Percentiles rank a stretch among this genome's conserved stretches.
These are phyloP conservation scores for Chromoteleia sp. DNA, from an alignment of 2,888 invertebrate genomes.

Conservation along the genomic window DNA sequence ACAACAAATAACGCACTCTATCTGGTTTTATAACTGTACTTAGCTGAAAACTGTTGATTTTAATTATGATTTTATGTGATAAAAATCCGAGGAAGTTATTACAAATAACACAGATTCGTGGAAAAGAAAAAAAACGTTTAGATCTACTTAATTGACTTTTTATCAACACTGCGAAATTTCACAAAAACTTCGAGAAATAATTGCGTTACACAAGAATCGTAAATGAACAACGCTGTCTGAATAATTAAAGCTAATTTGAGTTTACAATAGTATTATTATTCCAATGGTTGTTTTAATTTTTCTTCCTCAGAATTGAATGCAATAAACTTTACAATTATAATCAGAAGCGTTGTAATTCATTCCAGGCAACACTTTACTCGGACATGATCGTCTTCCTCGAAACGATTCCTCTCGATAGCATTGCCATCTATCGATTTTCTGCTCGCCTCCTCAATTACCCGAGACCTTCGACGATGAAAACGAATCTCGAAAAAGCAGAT, in stretches of 20 bases:
- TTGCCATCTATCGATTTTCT: constrained; percentile 66
- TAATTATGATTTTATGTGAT: constrained; percentile 2
- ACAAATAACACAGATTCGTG: background rate
- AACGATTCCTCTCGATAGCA: constrained; percentile 61
- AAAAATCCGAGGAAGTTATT: constrained; percentile 2
- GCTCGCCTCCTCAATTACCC: constrained; percentile 53
- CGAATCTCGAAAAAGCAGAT: constrained; percentile 50
- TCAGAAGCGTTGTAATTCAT: constrained; percentile 61
- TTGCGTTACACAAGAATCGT: constrained; percentile 25
- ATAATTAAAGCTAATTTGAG: constrained; percentile 54
- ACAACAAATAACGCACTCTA: no score
- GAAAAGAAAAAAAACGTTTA: constrained; percentile 9
- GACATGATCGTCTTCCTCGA: constrained; percentile 66
- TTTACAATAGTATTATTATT: constrained; percentile 45
- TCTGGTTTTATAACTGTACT: background rate
- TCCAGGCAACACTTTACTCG: constrained; percentile 67
- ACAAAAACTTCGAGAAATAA: constrained; percentile 20
- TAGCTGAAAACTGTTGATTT: constrained; percentile 14
- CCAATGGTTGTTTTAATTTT: constrained; percentile 50
- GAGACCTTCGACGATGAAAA: constrained; percentile 52
- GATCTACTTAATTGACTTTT: constrained; percentile 35
- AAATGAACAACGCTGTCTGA: constrained; percentile 30
- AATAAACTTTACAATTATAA: constrained; percentile 68
- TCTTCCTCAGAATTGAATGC: constrained; percentile 55
- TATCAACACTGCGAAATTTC: constrained; percentile 5